Percentiles rank a stretch among this genome's conserved stretches.
Evolutionary conservation across 2,888 invertebrate species (phyloP).

Genomic region (Acleris holmiana): DNA sequence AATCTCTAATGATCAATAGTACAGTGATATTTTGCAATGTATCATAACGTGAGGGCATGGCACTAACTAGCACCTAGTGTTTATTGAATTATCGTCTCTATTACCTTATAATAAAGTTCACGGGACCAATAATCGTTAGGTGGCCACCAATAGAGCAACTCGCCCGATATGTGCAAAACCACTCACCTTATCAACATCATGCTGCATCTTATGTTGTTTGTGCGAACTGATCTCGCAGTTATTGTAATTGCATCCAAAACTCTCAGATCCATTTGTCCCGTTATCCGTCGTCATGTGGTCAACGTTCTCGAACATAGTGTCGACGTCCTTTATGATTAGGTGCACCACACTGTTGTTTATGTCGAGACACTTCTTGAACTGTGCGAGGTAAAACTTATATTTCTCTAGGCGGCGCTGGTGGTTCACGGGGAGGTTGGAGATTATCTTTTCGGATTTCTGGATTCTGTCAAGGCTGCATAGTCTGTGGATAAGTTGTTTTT

Average conservation of each 20-base stretch:
- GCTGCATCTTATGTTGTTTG: slow-evolving; percentile 77
- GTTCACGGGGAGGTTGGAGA: slow-evolving; percentile 87
- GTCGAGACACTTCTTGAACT: slow-evolving; percentile 91
- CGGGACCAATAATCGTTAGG: too few relatives aligned
- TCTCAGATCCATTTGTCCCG: slow-evolving; percentile 65
- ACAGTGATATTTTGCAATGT: too few relatives aligned
- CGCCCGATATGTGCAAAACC: too few relatives aligned
- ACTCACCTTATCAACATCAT: slow-evolving; percentile 77
- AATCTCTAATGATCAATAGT: too few relatives aligned
- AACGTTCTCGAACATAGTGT: slow-evolving; percentile 93
- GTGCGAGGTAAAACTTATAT: slow-evolving; percentile 90
- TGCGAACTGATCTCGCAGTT: slow-evolving; percentile 68
- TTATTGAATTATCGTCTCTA: too few relatives aligned
- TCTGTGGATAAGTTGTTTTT: slow-evolving; percentile 73
- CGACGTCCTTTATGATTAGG: slow-evolving; percentile 90
- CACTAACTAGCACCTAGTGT: too few relatives aligned
- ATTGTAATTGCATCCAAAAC: slow-evolving; percentile 72
- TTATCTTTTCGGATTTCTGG: slow-evolving; percentile 90
- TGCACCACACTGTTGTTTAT: slow-evolving; percentile 88
- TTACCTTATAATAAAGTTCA: too few relatives aligned
- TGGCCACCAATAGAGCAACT: too few relatives aligned
- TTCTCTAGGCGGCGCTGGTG: slow-evolving; percentile 91
- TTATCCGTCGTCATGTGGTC: slow-evolving; percentile 60
- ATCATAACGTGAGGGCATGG: too few relatives aligned
- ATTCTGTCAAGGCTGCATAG: slow-evolving; percentile 90